Evolutionary conservation across 2,113 vertebrate genomes (phyloP), one percentile per base, ranked within the genome.

Genomic region (Dicerorhinus sumatrensis): DNA sequence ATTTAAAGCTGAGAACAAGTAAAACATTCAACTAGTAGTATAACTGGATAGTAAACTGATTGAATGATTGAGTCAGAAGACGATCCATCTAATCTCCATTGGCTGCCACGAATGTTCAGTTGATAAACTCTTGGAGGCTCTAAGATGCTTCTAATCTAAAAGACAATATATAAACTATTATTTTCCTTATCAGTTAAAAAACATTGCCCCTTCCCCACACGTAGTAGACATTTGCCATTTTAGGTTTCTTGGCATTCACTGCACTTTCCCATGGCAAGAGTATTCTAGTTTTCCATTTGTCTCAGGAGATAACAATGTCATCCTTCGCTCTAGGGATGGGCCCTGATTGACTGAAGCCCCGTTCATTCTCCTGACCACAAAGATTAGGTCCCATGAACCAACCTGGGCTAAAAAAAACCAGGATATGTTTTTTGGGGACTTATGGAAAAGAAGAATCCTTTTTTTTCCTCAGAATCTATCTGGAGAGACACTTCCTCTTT

Each of bases 1-100:
- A 94, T 54, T 86, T 88, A 60, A 94, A 90, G 56, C 25, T 88
- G 80, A 97, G 92, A 46, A 46, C 67, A 63, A 80, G 13, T 72
- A 73, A 67, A 91, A n/a, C 29, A 90, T 76, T 97, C 70, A 86
- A 76, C 2, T 63, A 93, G 29, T 86, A 62, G 39, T 93, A 80
- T 69, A 82, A 92, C 27, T 63, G 60, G 60, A 65, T 93, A 91
- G 63, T 86, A 86, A 76, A 93, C 27, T 70, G 54, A 76, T 36
- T 63, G 9, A 87, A 69, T 70, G n/a, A 65, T 1, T 48, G 82
- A 84, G 58, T 93, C 67, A 79, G 39, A 29, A 86, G 36, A 83
- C 10, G 51, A 87, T 39, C 42, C 16, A 27, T 69, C 31, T 83
- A 48, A 81, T 76, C 31, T 54, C 58, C 10, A 20, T 17, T 88